Evolutionary conservation across 2,113 vertebrate species (phyloP).

Genomic region (Hypanus sabinus): DNA sequence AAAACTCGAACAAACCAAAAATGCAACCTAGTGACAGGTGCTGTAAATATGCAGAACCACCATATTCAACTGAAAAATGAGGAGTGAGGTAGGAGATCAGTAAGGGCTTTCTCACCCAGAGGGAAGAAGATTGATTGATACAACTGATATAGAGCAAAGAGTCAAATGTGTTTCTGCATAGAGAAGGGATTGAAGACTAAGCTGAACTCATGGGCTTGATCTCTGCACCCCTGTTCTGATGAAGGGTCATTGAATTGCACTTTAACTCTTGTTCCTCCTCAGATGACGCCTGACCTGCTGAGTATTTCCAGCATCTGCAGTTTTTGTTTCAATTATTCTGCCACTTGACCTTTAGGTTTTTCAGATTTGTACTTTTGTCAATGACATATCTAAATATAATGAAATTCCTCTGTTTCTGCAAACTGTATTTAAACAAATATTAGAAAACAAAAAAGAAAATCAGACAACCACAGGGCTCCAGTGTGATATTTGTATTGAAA

Average conservation of each 20-base stretch:
- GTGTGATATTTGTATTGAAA: not conserved
- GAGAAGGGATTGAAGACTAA: not conserved
- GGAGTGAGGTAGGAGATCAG: not conserved
- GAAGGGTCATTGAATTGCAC: no score
- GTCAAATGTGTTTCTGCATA: not conserved
- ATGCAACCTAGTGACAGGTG: not conserved
- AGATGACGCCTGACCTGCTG: no score
- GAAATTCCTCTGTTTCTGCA: not conserved
- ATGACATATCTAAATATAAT: not conserved
- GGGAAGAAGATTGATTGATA: not conserved
- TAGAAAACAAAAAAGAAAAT: not conserved
- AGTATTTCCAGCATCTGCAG: no score
- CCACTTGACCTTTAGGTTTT: no score
- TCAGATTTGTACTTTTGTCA: not conserved
- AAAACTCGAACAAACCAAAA: not conserved
- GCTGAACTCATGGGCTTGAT: not conserved
- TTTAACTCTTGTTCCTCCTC: no score
- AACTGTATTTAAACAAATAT: not conserved
- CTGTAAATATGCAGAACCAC: not conserved
- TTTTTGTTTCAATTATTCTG: no score
- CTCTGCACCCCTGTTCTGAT: not conserved
- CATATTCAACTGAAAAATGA: not conserved
- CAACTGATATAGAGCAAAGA: not conserved
- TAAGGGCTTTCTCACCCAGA: not conserved
- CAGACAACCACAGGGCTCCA: not conserved